These are phyloP conservation scores for Epistrophe grossulariae DNA, from an alignment of 2,888 invertebrate species.

Conservation along the genomic window DNA sequence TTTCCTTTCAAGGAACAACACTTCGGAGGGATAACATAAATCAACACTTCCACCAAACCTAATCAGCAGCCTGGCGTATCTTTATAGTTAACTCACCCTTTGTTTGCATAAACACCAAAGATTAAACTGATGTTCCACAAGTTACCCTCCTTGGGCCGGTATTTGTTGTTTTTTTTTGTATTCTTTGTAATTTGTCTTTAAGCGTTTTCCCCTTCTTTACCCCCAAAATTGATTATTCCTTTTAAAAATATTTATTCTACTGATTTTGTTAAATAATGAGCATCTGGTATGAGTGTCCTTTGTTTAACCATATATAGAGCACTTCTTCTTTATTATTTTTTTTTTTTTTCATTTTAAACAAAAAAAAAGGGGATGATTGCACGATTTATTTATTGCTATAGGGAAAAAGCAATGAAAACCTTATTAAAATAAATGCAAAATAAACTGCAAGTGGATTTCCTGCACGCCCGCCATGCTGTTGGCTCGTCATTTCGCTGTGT, in stretches of 20 bases:
- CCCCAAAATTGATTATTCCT: constrained; percentile 15
- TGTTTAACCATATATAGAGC: constrained; percentile 44
- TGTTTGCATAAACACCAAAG: constrained; percentile 41
- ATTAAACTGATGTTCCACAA: constrained; percentile 53
- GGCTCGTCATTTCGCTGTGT: constrained; percentile 58
- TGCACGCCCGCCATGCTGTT: not conserved
- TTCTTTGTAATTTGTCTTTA: constrained; percentile 46
- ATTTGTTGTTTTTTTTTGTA: constrained; percentile 41
- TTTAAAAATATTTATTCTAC: constrained; percentile 40
- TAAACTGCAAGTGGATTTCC: constrained; percentile 33
- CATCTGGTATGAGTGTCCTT: constrained; percentile 57
- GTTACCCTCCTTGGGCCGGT: constrained; percentile 56
- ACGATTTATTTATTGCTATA: constrained; percentile 23
- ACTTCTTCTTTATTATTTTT: not conserved
- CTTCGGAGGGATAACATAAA: constrained; percentile 6
- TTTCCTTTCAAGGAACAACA: not conserved
- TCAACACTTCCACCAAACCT: constrained; percentile 16
- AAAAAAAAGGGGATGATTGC: constrained; percentile 41
- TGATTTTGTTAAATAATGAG: constrained; percentile 47
- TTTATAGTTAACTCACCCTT: constrained; percentile 38
- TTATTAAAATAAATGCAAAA: constrained; percentile 53
- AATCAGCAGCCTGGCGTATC: not conserved
- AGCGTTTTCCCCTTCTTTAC: constrained; percentile 15
- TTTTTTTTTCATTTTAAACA: not conserved
- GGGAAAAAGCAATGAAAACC: constrained; percentile 39